Evolutionary conservation across 2,797 vertebrate genomes (phyloP).

Genomic region (Chloroceryle inda): DNA sequence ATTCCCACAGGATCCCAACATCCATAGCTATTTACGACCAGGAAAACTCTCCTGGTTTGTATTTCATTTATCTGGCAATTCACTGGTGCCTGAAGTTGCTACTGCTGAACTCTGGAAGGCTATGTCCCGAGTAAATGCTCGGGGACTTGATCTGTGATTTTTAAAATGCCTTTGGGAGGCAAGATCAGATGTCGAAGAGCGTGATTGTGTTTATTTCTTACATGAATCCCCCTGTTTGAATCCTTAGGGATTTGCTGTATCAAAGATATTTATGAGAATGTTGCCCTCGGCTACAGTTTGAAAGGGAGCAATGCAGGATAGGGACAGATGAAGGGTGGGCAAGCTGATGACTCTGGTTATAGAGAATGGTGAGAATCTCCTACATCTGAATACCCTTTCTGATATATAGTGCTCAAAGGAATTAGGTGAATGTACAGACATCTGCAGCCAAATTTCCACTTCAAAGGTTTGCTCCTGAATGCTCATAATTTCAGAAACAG

Average conservation of each 20-base stretch:
- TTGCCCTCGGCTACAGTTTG: background rate
- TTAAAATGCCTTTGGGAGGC: background rate
- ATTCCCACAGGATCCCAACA: background rate
- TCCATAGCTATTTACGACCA: background rate
- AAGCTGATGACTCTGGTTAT: background rate
- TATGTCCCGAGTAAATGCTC: background rate
- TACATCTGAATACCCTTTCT: background rate
- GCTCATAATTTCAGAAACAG: background rate
- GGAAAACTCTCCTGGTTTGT: background rate
- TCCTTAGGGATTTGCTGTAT: constrained; percentile 48
- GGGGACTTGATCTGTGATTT: background rate
- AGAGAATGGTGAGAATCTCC: background rate
- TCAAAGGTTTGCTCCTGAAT: background rate
- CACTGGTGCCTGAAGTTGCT: background rate
- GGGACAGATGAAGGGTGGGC: constrained; percentile 12
- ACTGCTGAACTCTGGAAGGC: background rate
- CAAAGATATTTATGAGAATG: constrained; percentile 32
- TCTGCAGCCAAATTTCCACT: background rate
- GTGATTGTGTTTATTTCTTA: constrained; percentile 43
- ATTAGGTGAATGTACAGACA: background rate
- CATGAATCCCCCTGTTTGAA: background rate
- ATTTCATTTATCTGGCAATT: background rate
- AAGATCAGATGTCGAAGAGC: constrained; percentile 9
- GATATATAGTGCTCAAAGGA: background rate
- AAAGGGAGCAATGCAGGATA: background rate